Conservation (phyloP, 2,888 invertebrate genomes). For the Polydrusus tereticollis region DNA sequence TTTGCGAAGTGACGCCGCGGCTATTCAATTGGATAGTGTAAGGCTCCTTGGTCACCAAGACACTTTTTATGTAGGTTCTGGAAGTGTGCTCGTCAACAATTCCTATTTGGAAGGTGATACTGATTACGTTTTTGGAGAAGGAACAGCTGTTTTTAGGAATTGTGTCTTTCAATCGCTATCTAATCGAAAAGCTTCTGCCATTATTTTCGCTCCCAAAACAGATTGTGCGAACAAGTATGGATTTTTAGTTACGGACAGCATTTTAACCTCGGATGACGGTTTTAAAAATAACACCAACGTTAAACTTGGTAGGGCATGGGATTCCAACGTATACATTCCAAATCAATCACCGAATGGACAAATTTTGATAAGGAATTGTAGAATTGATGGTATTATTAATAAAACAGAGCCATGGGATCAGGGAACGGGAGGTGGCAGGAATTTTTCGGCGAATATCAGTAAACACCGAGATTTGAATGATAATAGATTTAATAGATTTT, state of each 20-base stretch:
- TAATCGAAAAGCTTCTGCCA: background rate
- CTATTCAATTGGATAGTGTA: constrained; percentile 15
- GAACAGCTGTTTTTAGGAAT: constrained; percentile 17
- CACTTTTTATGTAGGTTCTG: constrained; percentile 17
- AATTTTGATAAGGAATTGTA: constrained; percentile 7
- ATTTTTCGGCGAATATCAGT: background rate
- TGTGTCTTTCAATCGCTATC: background rate
- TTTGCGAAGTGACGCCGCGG: background rate
- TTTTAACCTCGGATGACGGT: background rate
- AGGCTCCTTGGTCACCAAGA: constrained; percentile 9
- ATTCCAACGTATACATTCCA: background rate
- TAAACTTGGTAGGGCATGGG: constrained; percentile 12
- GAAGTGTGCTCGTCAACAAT: constrained; percentile 15
- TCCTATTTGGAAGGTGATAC: constrained; percentile 19
- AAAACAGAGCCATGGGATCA: background rate
- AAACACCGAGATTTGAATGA: background rate
- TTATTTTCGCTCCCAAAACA: constrained; percentile 25
- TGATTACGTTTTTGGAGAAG: constrained; percentile 15
- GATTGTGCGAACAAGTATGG: background rate
- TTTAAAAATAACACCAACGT: background rate
- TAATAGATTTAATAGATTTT: constrained; percentile 9
- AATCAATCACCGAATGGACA: constrained; percentile 22
- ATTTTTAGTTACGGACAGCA: constrained; percentile 17
- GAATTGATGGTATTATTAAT: constrained; percentile 1
- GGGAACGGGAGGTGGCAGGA: background rate